Base-by-base conservation (phyloP, 2,797 vertebrate species). In the Hozukius guyotensis region DNA sequence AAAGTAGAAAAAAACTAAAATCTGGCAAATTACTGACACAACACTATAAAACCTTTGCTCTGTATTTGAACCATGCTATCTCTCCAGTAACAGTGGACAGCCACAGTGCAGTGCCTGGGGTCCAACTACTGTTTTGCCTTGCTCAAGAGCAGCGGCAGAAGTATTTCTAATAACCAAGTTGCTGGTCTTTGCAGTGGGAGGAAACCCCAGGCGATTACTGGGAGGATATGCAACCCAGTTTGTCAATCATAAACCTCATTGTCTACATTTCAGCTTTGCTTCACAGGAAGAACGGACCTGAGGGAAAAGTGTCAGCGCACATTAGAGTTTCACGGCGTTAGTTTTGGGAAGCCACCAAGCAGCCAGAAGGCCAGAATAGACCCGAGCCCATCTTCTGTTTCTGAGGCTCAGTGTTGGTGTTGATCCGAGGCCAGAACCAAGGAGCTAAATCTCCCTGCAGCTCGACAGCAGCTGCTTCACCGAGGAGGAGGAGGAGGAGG, bases 321-420 rank as follows among this genome's bases (percentile, higher is more conserved):
- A 8, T 3, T 6, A 18, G 36, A 52, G 52, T 1, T 67, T 14
- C 18, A 8, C 27, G 59, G 14, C 0, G 66, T 63, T 62, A 2
- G 55, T 57, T 78, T 68, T 85, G 76, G 81, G 56, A 69, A 27
- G 12, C 16, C 24, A 72, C 65, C 65, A 65, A 5, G 49, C 46
- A 75, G 22, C 77, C 63, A 71, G 55, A 29, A 11, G 81, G 77
- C 83, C 72, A 72, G 72, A 55, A 42, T 78, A 80, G 85, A 85
- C 42, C 10, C 0, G 29, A 63, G 78, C 78, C 84, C 55, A 49
- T 70, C 62, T 3, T 65, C 52, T 61, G 87, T 82, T 53, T 69
- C 81, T 1, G 49, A 64, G 72, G 32, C 60, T 69, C 49, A 11
- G 68, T 42, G 78, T 13, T 79, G 78, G 31, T 52, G 34, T 65